These are phyloP conservation scores for Arge pagana DNA, from an alignment of 2,888 invertebrate genomes.

Conservation along the genomic window DNA sequence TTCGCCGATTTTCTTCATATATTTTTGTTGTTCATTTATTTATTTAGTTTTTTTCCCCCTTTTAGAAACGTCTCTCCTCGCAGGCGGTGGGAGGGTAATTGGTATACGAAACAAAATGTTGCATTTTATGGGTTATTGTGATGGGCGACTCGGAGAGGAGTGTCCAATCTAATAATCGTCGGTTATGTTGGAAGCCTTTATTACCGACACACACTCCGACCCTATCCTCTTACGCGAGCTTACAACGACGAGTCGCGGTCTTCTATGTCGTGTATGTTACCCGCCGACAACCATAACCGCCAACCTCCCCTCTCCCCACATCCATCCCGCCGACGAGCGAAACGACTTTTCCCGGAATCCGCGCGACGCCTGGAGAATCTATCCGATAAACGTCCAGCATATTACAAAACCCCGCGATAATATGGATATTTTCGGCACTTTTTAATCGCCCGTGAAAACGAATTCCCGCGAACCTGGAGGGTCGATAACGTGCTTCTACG, in stretches of 20 bases:
- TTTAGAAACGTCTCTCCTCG: constrained; percentile 14
- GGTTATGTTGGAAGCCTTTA: constrained; percentile 54
- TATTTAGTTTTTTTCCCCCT: background rate
- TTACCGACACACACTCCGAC: constrained; percentile 46
- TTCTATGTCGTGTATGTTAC: constrained; percentile 1
- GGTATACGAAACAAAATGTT: constrained; percentile 53
- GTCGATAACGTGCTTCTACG: no score
- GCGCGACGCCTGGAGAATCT: constrained; percentile 55
- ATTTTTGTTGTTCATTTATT: no score
- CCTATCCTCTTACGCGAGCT: constrained; percentile 7
- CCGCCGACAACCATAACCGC: background rate
- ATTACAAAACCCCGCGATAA: no score
- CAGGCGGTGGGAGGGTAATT: constrained; percentile 41
- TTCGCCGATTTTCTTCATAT: no score
- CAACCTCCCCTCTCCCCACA: no score
- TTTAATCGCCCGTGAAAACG: no score
- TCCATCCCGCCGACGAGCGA: constrained; percentile 42
- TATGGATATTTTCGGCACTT: no score
- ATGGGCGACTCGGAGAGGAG: constrained; percentile 46
- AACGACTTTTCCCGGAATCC: constrained; percentile 56
- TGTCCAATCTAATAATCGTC: constrained; percentile 57
- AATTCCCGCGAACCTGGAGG: no score
- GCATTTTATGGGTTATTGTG: constrained; percentile 57
- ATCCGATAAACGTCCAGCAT: constrained; percentile 43
- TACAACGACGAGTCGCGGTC: background rate